A percentile compares a stretch with the other conserved stretches of the same genome.
These are phyloP conservation scores for Rhincodon typus DNA, from an alignment of 2,797 vertebrate species.

Conservation along the genomic window DNA sequence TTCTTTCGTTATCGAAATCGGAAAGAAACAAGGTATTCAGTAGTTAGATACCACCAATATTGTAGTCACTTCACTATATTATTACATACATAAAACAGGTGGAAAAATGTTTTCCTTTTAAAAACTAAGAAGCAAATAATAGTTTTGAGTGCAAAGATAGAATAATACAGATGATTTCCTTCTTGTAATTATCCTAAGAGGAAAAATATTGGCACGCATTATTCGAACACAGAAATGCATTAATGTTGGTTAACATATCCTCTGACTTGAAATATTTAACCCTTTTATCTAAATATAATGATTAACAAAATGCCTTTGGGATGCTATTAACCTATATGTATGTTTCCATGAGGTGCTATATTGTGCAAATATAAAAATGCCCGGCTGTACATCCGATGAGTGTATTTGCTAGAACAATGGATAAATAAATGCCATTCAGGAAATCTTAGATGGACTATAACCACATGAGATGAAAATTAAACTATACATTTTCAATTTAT, in stretches of 20 bases:
- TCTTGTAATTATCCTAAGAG: neutral
- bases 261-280: conserved; percentile 17
- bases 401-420: neutral
- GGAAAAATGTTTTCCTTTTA: neutral
- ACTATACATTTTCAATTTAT: neutral
- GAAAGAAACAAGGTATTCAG: neutral
- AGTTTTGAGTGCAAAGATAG: too few species aligned
- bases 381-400: neutral
- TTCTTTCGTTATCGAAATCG: neutral
- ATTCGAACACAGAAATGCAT: neutral
- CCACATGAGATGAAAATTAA: neutral
- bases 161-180: neutral
- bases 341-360: neutral
- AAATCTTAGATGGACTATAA: neutral
- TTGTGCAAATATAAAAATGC: neutral
- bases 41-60: neutral
- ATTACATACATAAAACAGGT: neutral
- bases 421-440: neutral
- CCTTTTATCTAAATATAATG: conserved; percentile 19
- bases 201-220: neutral
- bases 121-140: neutral
- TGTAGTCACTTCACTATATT: neutral
- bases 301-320: conserved; percentile 20
- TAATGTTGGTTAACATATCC: conserved; percentile 28
- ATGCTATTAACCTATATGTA: conserved; percentile 31